These are phyloP conservation scores for Apotomis betuletana DNA, from an alignment of 2,888 invertebrate species.

Conservation along the genomic window DNA sequence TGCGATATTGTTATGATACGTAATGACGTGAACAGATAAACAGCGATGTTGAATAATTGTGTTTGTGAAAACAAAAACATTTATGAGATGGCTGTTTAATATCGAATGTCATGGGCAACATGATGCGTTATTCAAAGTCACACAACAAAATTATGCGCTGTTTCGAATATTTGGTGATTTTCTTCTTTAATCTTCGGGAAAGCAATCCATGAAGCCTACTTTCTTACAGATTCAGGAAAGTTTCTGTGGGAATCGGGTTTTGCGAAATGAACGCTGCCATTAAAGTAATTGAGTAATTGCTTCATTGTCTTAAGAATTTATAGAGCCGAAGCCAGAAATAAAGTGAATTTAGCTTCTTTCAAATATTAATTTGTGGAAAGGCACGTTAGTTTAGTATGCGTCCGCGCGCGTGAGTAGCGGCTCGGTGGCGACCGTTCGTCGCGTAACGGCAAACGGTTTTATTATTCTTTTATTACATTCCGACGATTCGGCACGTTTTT, in stretches of 20 bases:
- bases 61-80: slow-evolving; percentile 22
- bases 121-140: no score
- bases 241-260: background rate
- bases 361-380: slow-evolving; percentile 41
- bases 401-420: slow-evolving; percentile 43
- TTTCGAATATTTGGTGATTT: background rate
- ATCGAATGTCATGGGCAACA: background rate
- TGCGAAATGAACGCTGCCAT: background rate
- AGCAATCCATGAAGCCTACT: background rate
- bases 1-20: slow-evolving; percentile 42
- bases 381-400: slow-evolving; percentile 50
- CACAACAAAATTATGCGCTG: background rate
- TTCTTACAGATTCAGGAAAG: background rate
- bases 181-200: background rate
- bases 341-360: slow-evolving; percentile 27
- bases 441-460: slow-evolving; percentile 44
- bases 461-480: slow-evolving; percentile 42
- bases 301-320: background rate
- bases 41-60: slow-evolving; percentile 17
- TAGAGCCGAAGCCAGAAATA: background rate
- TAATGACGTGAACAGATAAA: slow-evolving; percentile 35
- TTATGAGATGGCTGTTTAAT: background rate
- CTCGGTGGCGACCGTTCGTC: slow-evolving; percentile 40
- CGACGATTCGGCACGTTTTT: slow-evolving; percentile 26
- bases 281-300: slow-evolving; percentile 1